A percentile compares a stretch with the other conserved stretches of the same genome.
These are phyloP conservation scores for Actinia equina DNA, from an alignment of 64 coral and sea anemone species.

Conservation along the genomic window DNA sequence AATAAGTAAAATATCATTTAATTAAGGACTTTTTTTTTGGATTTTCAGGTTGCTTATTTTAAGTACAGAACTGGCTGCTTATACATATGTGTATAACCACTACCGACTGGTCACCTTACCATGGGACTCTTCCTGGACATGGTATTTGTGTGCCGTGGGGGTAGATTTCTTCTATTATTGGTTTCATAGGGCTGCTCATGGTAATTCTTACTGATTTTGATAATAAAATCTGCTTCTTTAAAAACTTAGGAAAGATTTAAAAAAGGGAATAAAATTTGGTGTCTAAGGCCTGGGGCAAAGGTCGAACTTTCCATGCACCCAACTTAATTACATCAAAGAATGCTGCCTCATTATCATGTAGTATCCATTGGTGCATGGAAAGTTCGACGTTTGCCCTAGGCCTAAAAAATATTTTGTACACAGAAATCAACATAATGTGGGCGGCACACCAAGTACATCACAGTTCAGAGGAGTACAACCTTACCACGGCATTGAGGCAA, in stretches of 20 bases:
- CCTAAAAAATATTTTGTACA: background rate
- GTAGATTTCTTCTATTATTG: slow-evolving; percentile 86
- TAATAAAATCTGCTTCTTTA: background rate
- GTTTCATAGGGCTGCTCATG: slow-evolving; percentile 82
- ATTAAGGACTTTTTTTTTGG: background rate
- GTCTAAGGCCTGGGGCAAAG: too few relatives aligned
- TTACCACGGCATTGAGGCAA: slow-evolving; percentile 80
- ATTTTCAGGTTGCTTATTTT: slow-evolving; percentile 49
- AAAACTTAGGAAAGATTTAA: too few relatives aligned
- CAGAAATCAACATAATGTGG: slow-evolving; percentile 83
- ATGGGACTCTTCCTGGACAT: slow-evolving; percentile 72
- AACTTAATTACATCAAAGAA: too few relatives aligned
- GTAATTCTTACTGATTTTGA: slow-evolving; percentile 23
- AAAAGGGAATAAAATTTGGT: too few relatives aligned
- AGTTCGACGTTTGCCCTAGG: too few relatives aligned
- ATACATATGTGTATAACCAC: slow-evolving; percentile 56
- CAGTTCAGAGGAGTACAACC: slow-evolving; percentile 94
- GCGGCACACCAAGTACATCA: slow-evolving; percentile 90
- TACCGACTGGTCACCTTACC: slow-evolving; percentile 48
- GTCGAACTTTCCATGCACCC: too few relatives aligned
- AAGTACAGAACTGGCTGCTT: slow-evolving; percentile 35
- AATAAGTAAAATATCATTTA: too few relatives aligned
- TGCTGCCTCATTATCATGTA: too few relatives aligned
- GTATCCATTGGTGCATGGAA: too few relatives aligned
- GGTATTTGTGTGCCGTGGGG: slow-evolving; percentile 73